Evolutionary conservation across 2,888 invertebrate species (phyloP).

Genomic region (Argyra leucocephala): DNA sequence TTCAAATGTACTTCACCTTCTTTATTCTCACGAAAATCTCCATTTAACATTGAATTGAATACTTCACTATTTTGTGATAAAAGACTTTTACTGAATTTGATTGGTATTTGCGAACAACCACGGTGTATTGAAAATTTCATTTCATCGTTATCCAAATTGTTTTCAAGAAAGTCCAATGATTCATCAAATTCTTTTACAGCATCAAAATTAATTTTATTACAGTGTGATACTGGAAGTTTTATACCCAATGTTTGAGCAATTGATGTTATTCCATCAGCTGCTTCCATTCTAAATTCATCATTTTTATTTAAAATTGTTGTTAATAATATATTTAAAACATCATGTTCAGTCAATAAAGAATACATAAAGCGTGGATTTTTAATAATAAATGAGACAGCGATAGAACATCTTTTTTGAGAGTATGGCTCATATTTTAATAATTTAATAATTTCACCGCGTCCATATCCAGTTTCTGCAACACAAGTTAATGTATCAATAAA

Average conservation of each 20-base stretch:
- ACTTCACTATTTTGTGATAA: conserved; percentile 41
- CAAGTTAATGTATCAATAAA: conserved; percentile 38
- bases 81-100: conserved; percentile 36
- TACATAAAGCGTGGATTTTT: conserved; percentile 36
- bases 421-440: conserved; percentile 35
- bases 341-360: conserved; percentile 38
- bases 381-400: conserved; percentile 39
- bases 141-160: conserved; percentile 9
- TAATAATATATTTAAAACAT: conserved; percentile 35
- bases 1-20: conserved; percentile 39
- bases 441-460: conserved; percentile 39
- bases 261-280: conserved; percentile 38
- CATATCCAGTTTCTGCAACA: conserved; percentile 42
- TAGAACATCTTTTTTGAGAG: conserved; percentile 37
- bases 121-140: conserved; percentile 22
- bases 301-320: conserved; percentile 35
- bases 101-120: conserved; percentile 25
- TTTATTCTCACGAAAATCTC: conserved; percentile 40
- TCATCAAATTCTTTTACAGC: conserved; percentile 27
- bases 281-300: conserved; percentile 35
- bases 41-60: conserved; percentile 42
- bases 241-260: conserved; percentile 38
- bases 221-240: conserved; percentile 23
- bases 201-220: conserved; percentile 23
- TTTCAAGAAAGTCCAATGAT: conserved; percentile 24